Base-by-base conservation (phyloP, 2,113 vertebrate species). In the Lophius piscatorius region DNA sequence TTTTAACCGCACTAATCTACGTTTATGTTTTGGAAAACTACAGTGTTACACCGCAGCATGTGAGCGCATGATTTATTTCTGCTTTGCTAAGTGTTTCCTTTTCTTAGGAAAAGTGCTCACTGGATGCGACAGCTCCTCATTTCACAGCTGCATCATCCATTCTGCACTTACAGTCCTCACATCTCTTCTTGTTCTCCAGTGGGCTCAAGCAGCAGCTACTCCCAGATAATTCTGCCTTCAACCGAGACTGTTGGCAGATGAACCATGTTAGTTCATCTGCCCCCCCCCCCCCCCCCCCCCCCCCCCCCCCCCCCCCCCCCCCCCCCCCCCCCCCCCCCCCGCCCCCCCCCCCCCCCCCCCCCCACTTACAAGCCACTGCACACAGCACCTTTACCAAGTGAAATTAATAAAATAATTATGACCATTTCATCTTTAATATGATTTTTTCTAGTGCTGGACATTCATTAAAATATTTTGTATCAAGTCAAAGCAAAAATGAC, bases 51-150 rank as follows among this genome's bases (percentile, higher is more conserved):
- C 56, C 33, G 61, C 86, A 86, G 59, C 54, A 72, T 79, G 72
- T 44, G 74, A 77, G 62, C 74, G 49, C 84, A 87, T 84, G 81
- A 91, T 89, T 89, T 84, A 89, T 91, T 88, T 88, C 84, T 87
- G 73, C 89, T 83, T 76, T 76, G 83, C 81, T 78, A 83, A 84
- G 77, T 86, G 77, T 71, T 89, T 89, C 71, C 64, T 88, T 83
- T 83, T 63, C 83, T 73, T 70, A 26, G 74, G 69, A 69, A n/a
- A 82, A 85, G 84, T 79, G 78, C 80, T 80, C 63, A 60, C 52
- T 80, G 73, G 76, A 87, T 88, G 85, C 63, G 86, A 88, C 87
- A 88, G 89, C 86, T 78, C 80, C 85, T 82, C 79, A 64, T 86
- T 83, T 85, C 83, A 84, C 85, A 89, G 88, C 82, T 87, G 84